Evolutionary conservation across 2,797 vertebrate species (phyloP).

Genomic region (Sarcophilus harrisii): DNA sequence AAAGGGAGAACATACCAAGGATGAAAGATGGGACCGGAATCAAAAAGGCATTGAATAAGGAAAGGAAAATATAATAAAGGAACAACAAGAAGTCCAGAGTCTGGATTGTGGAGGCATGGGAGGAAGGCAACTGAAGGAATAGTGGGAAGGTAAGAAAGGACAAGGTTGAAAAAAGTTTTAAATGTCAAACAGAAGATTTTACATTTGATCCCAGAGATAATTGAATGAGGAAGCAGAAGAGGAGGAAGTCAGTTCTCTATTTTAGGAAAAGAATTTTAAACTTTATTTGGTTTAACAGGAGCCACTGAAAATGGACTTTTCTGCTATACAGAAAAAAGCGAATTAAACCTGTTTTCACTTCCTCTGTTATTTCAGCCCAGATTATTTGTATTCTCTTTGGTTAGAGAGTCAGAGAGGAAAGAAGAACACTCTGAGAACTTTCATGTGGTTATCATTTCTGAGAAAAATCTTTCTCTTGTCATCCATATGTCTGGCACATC

Average conservation of each 20-base stretch:
- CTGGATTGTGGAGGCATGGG: neutral
- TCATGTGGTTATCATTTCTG: constrained; percentile 56
- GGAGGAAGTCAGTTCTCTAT: neutral
- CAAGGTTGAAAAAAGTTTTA: neutral
- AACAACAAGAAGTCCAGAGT: neutral
- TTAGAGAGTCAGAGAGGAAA: constrained; percentile 37
- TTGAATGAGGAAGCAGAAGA: neutral
- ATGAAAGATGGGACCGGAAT: neutral
- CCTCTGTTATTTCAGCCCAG: neutral
- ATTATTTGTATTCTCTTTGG: constrained; percentile 51
- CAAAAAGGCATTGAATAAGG: neutral
- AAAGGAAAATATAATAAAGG: neutral
- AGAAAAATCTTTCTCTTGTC: constrained; percentile 33
- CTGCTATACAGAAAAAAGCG: constrained; percentile 33
- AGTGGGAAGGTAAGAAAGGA: neutral
- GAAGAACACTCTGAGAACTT: constrained; percentile 38
- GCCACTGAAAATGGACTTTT: neutral
- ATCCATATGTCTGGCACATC: neutral
- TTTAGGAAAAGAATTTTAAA: neutral
- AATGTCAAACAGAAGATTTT: neutral
- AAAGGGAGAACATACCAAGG: neutral
- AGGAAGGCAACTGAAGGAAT: neutral
- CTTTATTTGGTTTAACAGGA: neutral
- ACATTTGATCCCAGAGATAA: neutral
- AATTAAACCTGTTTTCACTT: neutral